A percentile compares a stretch with the other conserved stretches of the same genome.
These are phyloP conservation scores for Salvator merianae DNA, from an alignment of 2,113 vertebrate genomes.

Conservation along the genomic window DNA sequence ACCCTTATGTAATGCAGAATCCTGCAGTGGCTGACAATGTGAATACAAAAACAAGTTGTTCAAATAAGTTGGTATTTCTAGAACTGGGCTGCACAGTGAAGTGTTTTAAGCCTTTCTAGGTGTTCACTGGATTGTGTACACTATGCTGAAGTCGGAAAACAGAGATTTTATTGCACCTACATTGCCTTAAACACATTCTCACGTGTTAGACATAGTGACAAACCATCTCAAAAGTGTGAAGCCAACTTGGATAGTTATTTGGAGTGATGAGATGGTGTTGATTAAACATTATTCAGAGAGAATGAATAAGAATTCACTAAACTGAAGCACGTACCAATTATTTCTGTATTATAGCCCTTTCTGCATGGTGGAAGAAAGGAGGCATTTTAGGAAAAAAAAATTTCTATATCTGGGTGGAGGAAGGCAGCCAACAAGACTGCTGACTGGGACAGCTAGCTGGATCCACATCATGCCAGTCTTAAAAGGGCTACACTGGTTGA, in stretches of 20 bases:
- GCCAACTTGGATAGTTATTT: constrained; percentile 10
- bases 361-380: too few relatives aligned
- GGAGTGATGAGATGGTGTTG: neutral
- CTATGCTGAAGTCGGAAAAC: neutral
- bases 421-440: too few relatives aligned
- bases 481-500: too few relatives aligned
- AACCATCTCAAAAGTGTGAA: constrained; percentile 6
- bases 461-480: too few relatives aligned
- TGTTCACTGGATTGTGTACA: neutral
- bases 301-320: constrained; percentile 4
- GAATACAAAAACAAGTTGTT: too few relatives aligned
- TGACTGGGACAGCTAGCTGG: too few relatives aligned
- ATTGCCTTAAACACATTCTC: neutral
- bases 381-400: too few relatives aligned
- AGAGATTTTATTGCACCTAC: neutral
- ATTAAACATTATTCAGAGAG: constrained; percentile 18
- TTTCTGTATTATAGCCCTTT: neutral
- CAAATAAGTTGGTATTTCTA: neutral
- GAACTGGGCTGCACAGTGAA: neutral
- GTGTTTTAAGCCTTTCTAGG: neutral
- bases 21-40: neutral
- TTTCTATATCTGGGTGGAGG: too few relatives aligned
- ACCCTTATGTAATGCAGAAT: neutral
- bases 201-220: neutral
- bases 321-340: constrained; percentile 2